These are phyloP conservation scores for Lithophane semibrunnea DNA, from an alignment of 2,888 invertebrate species.

Conservation along the genomic window DNA sequence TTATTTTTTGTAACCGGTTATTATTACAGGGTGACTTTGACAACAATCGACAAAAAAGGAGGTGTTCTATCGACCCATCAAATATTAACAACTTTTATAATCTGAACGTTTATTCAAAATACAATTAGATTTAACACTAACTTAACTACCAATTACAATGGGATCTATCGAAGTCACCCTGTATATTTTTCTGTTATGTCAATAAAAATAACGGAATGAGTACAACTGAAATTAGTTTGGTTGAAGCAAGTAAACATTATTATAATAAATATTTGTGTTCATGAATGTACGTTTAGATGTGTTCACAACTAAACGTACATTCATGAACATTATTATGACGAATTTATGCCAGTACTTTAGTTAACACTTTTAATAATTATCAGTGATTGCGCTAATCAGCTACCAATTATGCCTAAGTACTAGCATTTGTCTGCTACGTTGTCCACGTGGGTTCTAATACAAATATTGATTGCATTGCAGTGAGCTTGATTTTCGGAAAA, in stretches of 20 bases:
- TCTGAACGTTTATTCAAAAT: too few species aligned
- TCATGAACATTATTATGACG: conserved; percentile 22
- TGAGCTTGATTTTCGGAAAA: neutral
- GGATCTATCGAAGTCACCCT: too few species aligned
- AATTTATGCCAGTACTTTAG: conserved; percentile 3
- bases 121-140: too few species aligned
- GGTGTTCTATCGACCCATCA: too few species aligned
- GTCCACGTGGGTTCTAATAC: neutral
- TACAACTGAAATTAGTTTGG: neutral
- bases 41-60: too few species aligned
- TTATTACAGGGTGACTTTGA: neutral
- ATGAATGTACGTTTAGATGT: neutral
- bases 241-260: neutral
- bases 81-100: too few species aligned
- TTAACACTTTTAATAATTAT: conserved; percentile 14
- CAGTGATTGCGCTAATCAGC: conserved; percentile 10
- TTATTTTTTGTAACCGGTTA: conserved; percentile 21
- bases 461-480: neutral
- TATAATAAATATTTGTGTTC: neutral
- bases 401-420: conserved; percentile 7
- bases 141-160: too few species aligned
- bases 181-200: neutral
- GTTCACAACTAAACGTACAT: too few species aligned
- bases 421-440: neutral
- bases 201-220: neutral